These are phyloP conservation scores for Melipona bicolor DNA, from an alignment of 2,888 invertebrate species.

Conservation along the genomic window DNA sequence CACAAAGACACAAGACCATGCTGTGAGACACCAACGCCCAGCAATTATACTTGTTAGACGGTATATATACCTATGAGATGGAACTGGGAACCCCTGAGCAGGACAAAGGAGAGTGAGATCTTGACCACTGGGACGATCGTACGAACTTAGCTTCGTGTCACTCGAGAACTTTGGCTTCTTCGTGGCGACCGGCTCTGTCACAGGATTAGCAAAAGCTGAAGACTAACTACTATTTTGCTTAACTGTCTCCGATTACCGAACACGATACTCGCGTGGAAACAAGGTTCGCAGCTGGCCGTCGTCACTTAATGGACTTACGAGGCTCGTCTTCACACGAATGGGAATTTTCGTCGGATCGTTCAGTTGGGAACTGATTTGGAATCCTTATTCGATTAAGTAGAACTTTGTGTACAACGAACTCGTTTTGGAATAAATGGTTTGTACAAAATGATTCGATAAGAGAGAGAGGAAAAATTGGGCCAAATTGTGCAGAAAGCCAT, in stretches of 20 bases:
- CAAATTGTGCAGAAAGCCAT: no score
- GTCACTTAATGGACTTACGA: slow-evolving; percentile 36
- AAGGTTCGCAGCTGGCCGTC: slow-evolving; percentile 33
- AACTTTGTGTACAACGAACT: no score
- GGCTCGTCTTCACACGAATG: slow-evolving; percentile 18
- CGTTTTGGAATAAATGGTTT: no score
- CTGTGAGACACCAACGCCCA: slow-evolving; percentile 2
- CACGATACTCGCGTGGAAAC: slow-evolving; percentile 42
- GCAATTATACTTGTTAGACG: slow-evolving; percentile 32
- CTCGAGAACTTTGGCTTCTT: slow-evolving; percentile 88
- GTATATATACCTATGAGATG: slow-evolving; percentile 85
- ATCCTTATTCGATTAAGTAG: no score
- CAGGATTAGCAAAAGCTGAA: slow-evolving; percentile 46
- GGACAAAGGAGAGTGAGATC: slow-evolving; percentile 89
- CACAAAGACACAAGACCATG: slow-evolving; percentile 37
- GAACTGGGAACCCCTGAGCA: slow-evolving; percentile 90
- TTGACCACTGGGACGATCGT: slow-evolving; percentile 87
- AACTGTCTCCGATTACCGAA: slow-evolving; percentile 57
- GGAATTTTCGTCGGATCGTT: neutral
- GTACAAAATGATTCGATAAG: no score
- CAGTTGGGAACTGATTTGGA: neutral
- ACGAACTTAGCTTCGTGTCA: slow-evolving; percentile 88
- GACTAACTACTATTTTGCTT: slow-evolving; percentile 22
- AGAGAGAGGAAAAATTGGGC: no score
- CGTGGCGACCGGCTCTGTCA: slow-evolving; percentile 68